phyloP scores from a whole-genome alignment of 2,113 vertebrate genomes.

The Serinus canaria region DNA sequence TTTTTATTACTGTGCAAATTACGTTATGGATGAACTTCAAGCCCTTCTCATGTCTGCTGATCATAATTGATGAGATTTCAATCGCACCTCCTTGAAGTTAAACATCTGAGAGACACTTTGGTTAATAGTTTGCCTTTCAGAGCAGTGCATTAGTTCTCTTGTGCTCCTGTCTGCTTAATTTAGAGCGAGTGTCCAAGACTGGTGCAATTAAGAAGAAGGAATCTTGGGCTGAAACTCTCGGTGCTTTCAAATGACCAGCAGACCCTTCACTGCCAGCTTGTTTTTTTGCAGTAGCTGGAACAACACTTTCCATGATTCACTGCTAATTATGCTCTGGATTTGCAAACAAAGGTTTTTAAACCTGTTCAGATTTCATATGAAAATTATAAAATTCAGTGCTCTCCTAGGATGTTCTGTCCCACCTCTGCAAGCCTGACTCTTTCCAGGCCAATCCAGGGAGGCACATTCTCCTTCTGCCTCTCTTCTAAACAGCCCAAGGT shows the following conservation, averaged over 20 bases:
- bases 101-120: conserved; percentile 22
- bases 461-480: not conserved
- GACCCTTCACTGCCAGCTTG: not conserved
- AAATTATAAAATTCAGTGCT: not conserved
- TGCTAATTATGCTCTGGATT: not conserved
- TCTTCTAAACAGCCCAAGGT: not conserved
- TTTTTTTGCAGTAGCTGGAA: conserved; percentile 5
- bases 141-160: conserved; percentile 16
- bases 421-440: not conserved
- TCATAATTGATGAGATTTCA: conserved; percentile 40
- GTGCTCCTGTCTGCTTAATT: conserved; percentile 31
- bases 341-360: not conserved
- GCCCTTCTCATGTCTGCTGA: not conserved
- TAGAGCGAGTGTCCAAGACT: not conserved
- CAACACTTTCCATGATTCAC: not conserved
- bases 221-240: not conserved
- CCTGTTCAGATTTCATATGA: not conserved
- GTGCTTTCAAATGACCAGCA: conserved; percentile 33
- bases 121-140: conserved; percentile 37
- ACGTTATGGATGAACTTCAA: not conserved
- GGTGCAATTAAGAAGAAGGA: conserved; percentile 39
- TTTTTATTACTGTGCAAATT: conserved; percentile 27
- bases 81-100: conserved; percentile 2
- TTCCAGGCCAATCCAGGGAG: not conserved
- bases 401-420: not conserved